Evolutionary conservation across 64 coral and sea anemone genomes (phyloP).

Genomic region (Acropora tenuis): DNA sequence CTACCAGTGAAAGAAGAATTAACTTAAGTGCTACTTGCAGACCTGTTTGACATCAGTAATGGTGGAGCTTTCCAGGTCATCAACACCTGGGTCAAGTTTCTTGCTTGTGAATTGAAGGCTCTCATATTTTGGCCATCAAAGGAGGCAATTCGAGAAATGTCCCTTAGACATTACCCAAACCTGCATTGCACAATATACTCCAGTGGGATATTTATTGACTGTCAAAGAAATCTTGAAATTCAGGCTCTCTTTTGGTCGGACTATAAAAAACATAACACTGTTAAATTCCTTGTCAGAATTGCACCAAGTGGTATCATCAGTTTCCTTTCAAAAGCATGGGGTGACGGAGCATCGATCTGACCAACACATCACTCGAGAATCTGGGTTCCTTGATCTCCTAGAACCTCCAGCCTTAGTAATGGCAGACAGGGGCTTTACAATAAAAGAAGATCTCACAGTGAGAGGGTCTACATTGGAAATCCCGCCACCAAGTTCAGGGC

Average conservation of each 20-base stretch:
- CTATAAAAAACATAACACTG: constrained; percentile 69
- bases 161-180: constrained; percentile 39
- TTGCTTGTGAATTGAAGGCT: constrained; percentile 39
- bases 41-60: constrained; percentile 52
- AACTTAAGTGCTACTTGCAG: constrained; percentile 52
- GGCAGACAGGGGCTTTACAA: constrained; percentile 66
- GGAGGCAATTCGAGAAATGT: constrained; percentile 31
- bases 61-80: constrained; percentile 58
- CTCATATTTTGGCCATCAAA: constrained; percentile 66
- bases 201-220: constrained; percentile 39
- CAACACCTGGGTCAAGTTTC: constrained; percentile 59
- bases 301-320: constrained; percentile 60
- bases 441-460: constrained; percentile 52
- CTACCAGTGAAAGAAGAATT: constrained; percentile 64
- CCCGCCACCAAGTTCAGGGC: constrained; percentile 52
- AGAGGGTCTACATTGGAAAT: constrained; percentile 46
- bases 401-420: constrained; percentile 52
- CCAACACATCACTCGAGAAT: constrained; percentile 58
- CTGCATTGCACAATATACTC: constrained; percentile 54
- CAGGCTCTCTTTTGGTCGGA: constrained; percentile 58
- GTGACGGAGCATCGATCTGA: constrained; percentile 57
- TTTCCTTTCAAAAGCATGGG: constrained; percentile 73
- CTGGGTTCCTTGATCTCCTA: constrained; percentile 41
- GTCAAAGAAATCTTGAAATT: constrained; percentile 36
- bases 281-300: constrained; percentile 64